A percentile compares a stretch with the other conserved stretches of the same genome.
Conservation (phyloP, 1,140 invertebrate genomes). For the Elysia chlorotica region DNA sequence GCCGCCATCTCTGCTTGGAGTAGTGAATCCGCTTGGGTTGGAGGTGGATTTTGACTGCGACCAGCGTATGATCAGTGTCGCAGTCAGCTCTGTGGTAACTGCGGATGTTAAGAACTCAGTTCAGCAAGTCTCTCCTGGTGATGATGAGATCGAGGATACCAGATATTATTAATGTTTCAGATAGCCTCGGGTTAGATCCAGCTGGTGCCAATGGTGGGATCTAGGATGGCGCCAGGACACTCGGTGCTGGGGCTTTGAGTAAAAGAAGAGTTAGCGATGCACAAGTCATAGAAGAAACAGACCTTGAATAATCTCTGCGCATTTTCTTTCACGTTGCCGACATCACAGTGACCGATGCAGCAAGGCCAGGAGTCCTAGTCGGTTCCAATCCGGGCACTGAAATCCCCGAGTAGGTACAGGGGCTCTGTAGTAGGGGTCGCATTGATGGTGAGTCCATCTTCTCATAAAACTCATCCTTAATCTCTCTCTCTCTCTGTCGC, state of each 20-base stretch:
- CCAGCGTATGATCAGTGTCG: too few species aligned
- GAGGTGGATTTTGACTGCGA: too few species aligned
- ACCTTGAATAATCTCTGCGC: constrained; percentile 30
- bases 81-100: constrained; percentile 31
- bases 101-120: constrained; percentile 10
- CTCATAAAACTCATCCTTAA: constrained; percentile 26
- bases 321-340: constrained; percentile 32
- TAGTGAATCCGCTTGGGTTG: too few species aligned
- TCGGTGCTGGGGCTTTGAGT: constrained; percentile 29
- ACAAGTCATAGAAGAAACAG: constrained; percentile 21
- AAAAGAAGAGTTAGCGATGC: constrained; percentile 26
- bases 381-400: constrained; percentile 26
- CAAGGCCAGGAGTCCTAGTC: constrained; percentile 22
- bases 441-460: neutral
- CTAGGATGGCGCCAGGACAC: constrained; percentile 35
- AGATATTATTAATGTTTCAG: too few species aligned
- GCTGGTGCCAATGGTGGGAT: constrained; percentile 31
- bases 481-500: too few species aligned
- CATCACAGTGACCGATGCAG: constrained; percentile 25
- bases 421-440: constrained; percentile 1
- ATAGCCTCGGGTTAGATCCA: too few species aligned
- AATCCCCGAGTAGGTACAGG: constrained; percentile 27
- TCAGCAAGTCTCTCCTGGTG: constrained; percentile 2
- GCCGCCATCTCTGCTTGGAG: too few species aligned
- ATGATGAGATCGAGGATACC: too few species aligned